Base-by-base conservation (phyloP, 2,113 vertebrate species). In the Sinocyclocheilus anophthalmus region DNA sequence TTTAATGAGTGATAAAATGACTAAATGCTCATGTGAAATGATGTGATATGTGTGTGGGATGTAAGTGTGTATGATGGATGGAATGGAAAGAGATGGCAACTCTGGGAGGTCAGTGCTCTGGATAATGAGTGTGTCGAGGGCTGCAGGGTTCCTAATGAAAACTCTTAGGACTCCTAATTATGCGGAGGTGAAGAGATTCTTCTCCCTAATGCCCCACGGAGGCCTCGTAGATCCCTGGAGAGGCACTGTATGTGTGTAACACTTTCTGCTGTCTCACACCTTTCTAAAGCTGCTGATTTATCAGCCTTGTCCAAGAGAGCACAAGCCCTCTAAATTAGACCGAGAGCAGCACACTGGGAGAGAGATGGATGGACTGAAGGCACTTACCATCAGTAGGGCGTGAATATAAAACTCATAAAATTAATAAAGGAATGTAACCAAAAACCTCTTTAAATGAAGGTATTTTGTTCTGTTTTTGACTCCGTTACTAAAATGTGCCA, bases 111-210 rank as follows among this genome's bases (percentile, higher is more conserved):
- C 84, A 84, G 65, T 81, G 85, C 87, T 82, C 81, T 30, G 57
- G 65, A 20, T 85, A 89, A 91, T 90, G 84, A 90, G 88, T 80
- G 10, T 61, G 81, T 84, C 6, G 86, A 85, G 61, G 53, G 24
- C 50, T 73, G 55, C 48, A 67, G 81, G 87, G 73, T 45, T 53
- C 77, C 85, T 87, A 91, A 90, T 87, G 86, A 91, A 91, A 87
- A 84, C 22, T 93, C 92, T 91, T 89, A 86, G 73, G 90, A 88
- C 87, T 88, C 83, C 87, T 88, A 89, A 91, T 93, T 92, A 91
- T 69, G 33, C 39, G 3, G 12, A 50, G 88, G 61, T 67, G 85
- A 91, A 84, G 87, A 92, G 89, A 86, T 77, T 87, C 85, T 85
- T 86, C 84, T 20, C 78, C 76, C 57, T 88, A 16, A 76, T 30